Evolutionary conservation across 2,888 invertebrate genomes (phyloP), one percentile per base, ranked within the genome.

Genomic region (Lucinisca nassula): DNA sequence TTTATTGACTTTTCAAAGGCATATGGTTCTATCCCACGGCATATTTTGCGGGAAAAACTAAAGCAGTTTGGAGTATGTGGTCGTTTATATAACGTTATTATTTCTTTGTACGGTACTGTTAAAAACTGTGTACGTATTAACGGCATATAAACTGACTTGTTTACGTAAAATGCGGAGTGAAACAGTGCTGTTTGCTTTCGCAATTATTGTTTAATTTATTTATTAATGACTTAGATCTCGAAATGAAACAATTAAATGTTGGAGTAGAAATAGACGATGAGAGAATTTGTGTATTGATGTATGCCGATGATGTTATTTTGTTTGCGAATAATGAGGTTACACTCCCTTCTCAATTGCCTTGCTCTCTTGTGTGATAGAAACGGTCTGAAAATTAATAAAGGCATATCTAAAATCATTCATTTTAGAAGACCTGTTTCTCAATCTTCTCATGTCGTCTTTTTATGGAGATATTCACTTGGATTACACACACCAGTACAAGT

Each of bases 1-100:
- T 70, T 70, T 70, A 70, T 70, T 37, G 70, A 70, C 70, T 70
- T 70, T 37, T 35, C 35, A 27, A 30, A 70, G 14, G 70, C 70
- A 61, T 61, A 61, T 61, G 61, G 21, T 24, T 70, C 70, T 32
- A 70, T 70, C 12, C 35, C 35, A 32, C 32, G 70, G 6, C 12
- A 70, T 37, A 70, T 70, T 24, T 37, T 70, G 21, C 27, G 70
- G 70, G 17, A 17, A 14, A 70, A 70, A 27, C 21, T 70, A n/a
- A 70, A 35, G 21, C 27, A 32, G 17, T 21, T 8, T 70, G 70
- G 70, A 27, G 4, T 70, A 8, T 21, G 17, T 14, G 32, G 35
- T 17, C 32, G 37, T 37, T 35, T 70, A 37, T 35, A 35, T 14
- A 35, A 32, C 24, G 70, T 30, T 37, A 10, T 70, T 21, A 70